Evolutionary conservation across 2,797 vertebrate species (phyloP), one percentile per base, ranked within the genome.

Genomic region (Melanotaenia trifasciata): DNA sequence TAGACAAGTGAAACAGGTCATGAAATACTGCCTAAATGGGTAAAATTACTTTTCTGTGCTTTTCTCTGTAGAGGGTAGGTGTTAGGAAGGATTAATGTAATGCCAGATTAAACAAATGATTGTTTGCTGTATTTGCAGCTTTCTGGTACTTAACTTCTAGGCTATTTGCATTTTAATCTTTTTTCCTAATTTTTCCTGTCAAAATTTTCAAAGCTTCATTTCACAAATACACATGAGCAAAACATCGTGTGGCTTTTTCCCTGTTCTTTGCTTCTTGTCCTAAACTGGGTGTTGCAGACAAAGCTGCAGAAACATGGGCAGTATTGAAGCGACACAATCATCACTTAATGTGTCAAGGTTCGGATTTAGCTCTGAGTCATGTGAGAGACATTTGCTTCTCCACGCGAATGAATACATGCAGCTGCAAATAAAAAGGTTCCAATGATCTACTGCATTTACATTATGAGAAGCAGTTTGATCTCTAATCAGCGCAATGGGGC

Each of bases 261-360:
- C 38, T 12, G 24, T 66, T 30, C 16, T 58, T 28, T 61, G 14
- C 43, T 16, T 50, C 1, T 18, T n/a, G 16, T 10, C 26, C 38
- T 10, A 36, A 59, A 53, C 1, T 8, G 51, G 1, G 3, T n/a
- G 9, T 20, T 36, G 45, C 50, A 30, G 53, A 64, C 0, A 74
- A 70, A 78, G 74, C 20, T 53, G 40, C 24, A 67, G 67, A 65
- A 67, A 47, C 64, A 56, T 77, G 30, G 35, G n/a, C 47, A 26
- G 28, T 22, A 36, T 18, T 64, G 36, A 35, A 36, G 58, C 67
- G 53, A 38, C 45, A 57, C 76, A 72, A 64, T 79, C 75, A 72
- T 63, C 64, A 57, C 53, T 36, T 22, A 18, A 18, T 43, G 22
- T 40, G 69, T 71, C 24, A 26, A 57, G 65, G 30, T 35, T 84